These are phyloP conservation scores for Linyphia triangularis DNA, from an alignment of 2,888 invertebrate species.

Conservation along the genomic window DNA sequence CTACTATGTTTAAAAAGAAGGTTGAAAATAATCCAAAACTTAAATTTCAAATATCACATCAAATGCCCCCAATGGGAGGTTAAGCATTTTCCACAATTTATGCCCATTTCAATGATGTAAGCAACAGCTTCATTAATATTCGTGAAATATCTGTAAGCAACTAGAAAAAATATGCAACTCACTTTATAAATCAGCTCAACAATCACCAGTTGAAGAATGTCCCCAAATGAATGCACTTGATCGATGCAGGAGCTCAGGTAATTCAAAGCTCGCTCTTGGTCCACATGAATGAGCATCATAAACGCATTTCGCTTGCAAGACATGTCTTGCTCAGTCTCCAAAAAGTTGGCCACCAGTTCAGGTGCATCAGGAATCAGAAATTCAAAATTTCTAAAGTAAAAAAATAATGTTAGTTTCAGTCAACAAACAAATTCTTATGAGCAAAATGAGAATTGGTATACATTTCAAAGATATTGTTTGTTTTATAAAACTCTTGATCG, in stretches of 20 bases:
- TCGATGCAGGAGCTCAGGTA: conserved; percentile 93
- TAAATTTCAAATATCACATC: no score
- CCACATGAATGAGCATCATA: conserved; percentile 98
- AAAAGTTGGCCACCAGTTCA: conserved; percentile 94
- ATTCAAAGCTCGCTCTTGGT: conserved; percentile 94
- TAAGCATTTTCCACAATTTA: no score
- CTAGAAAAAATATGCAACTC: neutral
- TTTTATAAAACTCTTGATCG: no score
- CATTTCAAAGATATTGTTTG: no score
- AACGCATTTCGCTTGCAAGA: conserved; percentile 99
- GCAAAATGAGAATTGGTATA: neutral
- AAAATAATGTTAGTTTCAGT: no score
- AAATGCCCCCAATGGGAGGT: no score
- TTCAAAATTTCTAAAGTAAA: conserved; percentile 90
- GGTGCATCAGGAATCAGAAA: conserved; percentile 99
- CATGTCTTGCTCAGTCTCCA: conserved; percentile 99
- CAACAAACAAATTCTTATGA: neutral
- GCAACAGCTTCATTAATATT: no score
- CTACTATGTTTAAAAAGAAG: no score
- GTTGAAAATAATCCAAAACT: no score
- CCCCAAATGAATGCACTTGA: conserved; percentile 85
- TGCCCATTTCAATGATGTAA: no score
- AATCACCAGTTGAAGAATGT: conserved; percentile 98
- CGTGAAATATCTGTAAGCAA: no score
- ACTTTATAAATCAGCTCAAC: conserved; percentile 99